A percentile compares a stretch with the other conserved stretches of the same genome.
Conservation (phyloP, 2,113 vertebrate species). For the Pongo abelii region DNA sequence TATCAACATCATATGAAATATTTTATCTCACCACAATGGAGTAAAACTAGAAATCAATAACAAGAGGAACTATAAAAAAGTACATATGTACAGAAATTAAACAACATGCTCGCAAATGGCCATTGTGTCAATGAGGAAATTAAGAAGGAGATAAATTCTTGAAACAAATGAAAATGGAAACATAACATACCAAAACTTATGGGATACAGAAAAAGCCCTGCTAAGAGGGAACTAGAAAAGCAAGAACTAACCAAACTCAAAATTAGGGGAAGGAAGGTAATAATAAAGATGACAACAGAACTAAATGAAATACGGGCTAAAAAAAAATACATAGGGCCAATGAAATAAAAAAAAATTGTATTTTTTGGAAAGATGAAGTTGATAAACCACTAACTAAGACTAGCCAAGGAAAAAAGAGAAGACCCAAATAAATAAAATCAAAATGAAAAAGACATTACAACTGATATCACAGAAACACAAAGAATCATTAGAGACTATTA, state of each 20-base stretch:
- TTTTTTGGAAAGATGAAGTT: too few species aligned
- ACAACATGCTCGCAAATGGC: background rate
- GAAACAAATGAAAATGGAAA: background rate
- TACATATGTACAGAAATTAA: background rate
- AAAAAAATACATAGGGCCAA: too few species aligned
- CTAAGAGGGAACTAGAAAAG: background rate
- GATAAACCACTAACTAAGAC: too few species aligned
- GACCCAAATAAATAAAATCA: too few species aligned
- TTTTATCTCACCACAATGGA: background rate
- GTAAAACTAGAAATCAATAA: background rate
- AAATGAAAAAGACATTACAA: too few species aligned
- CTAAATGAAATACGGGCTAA: too few species aligned
- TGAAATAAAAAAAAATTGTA: too few species aligned
- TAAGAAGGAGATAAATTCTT: background rate
- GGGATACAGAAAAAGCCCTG: background rate
- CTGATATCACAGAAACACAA: too few species aligned
- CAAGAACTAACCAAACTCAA: too few species aligned
- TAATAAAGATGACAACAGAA: too few species aligned
- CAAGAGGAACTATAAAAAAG: background rate
- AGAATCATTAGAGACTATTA: background rate
- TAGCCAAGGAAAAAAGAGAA: too few species aligned
- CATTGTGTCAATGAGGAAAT: background rate
- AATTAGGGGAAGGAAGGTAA: too few species aligned
- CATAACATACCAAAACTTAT: background rate
- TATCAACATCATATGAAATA: background rate